A percentile compares a stretch with the other conserved stretches of the same genome.
Conservation (phyloP, 1,140 invertebrate genomes). For the Carposina sasakii region DNA sequence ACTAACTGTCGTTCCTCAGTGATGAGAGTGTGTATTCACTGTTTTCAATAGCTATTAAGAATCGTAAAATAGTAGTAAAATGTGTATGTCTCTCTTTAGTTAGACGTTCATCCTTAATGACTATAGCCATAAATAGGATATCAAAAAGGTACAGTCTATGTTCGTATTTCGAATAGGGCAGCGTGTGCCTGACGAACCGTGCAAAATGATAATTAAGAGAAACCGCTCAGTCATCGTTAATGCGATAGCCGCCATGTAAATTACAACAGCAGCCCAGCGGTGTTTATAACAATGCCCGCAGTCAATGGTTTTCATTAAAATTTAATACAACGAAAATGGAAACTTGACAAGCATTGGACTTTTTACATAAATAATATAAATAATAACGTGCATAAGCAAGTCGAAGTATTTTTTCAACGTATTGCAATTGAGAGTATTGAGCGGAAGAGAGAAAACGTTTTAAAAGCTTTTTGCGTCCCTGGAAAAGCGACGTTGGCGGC, state of each 20-base stretch:
- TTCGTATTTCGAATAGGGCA: slow-evolving; percentile 25
- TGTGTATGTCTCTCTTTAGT: too few species aligned
- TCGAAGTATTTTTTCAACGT: not conserved
- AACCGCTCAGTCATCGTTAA: slow-evolving; percentile 68
- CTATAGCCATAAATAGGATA: too few species aligned
- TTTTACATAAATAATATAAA: too few species aligned
- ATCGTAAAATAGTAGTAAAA: too few species aligned
- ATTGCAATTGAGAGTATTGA: not conserved
- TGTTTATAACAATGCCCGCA: slow-evolving; percentile 54
- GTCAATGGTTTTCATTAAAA: slow-evolving; percentile 55
- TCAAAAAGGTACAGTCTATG: slow-evolving; percentile 16
- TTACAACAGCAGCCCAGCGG: slow-evolving; percentile 39
- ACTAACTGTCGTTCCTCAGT: too few species aligned
- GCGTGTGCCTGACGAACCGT: slow-evolving; percentile 61
- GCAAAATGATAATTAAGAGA: slow-evolving; percentile 71
- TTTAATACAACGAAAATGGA: slow-evolving; percentile 43
- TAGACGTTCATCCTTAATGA: too few species aligned
- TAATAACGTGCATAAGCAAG: too few species aligned
- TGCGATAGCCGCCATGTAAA: slow-evolving; percentile 62
- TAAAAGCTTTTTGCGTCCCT: slow-evolving; percentile 28
- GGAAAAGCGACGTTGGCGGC: slow-evolving; percentile 21
- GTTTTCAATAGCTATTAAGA: too few species aligned
- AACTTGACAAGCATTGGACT: slow-evolving; percentile 23
- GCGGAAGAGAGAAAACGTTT: slow-evolving; percentile 9
- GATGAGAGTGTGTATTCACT: too few species aligned